Evolutionary conservation across 2,797 vertebrate genomes (phyloP), one percentile per base, ranked within the genome.

Genomic region (Podarcis siculus): DNA sequence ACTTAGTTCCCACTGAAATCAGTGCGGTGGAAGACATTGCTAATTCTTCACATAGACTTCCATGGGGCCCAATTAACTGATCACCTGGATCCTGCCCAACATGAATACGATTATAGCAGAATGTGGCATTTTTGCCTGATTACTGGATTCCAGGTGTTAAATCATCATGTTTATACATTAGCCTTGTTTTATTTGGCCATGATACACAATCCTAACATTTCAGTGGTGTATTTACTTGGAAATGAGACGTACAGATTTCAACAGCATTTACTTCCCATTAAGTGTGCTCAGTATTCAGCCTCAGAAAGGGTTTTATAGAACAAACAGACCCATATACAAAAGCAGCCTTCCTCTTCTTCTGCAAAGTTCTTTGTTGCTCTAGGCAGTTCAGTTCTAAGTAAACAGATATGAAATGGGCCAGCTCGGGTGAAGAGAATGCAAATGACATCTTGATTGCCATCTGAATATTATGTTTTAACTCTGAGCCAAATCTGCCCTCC

Each of bases 301-400:
- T 83, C 19, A 88, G 79, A 89, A 42, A 21, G 69, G 30, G 64
- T 0, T 92, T 93, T 90, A 79, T 78, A 80, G 9, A 87, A 79
- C 61, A 79, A 35, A 0, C 1, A 73, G 73, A 80, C 89, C 92
- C 64, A 89, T 84, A 89, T 30, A 79, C 88, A 92, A 45, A 25
- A 81, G 66, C 30, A 7, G 17, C 89, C 37, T 86, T 21, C 3
- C 21, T 86, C 37, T 86, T 21, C 3, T 85, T 1, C 81, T 87
- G 23, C 39, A 92, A 87, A 27, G 0, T 30, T 79, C 21, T 5
- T 73, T 88, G 82, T 55, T 35, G 49, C 79, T 85, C 8, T 15
- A 58, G 13, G 86, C 21, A 0, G 0, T 86, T 83, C 86, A 91
- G 0, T 66, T 82, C 35, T 76, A 35, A 77, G 35, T 23, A 79